phyloP scores from a whole-genome alignment of 2,113 vertebrate genomes.

The Poeciliopsis prolifica region DNA sequence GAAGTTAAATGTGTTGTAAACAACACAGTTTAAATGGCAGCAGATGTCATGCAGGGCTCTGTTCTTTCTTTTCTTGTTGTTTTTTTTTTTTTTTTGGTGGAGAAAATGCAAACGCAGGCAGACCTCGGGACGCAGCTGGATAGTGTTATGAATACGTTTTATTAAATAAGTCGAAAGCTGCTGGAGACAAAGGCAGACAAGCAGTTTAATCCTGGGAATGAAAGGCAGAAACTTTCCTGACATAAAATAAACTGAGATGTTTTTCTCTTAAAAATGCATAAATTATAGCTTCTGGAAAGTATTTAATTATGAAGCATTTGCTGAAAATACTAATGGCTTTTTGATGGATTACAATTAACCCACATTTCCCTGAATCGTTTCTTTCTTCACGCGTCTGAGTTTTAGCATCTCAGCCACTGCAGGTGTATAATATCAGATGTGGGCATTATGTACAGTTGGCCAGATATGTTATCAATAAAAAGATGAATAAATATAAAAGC shows the following conservation, averaged over 20 bases:
- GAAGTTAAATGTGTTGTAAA: background rate
- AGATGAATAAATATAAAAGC: background rate
- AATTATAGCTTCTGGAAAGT: background rate
- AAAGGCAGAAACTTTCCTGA: background rate
- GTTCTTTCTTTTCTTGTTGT: background rate
- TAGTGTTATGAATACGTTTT: background rate
- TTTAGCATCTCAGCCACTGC: no score
- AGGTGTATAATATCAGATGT: no score
- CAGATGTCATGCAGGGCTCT: background rate
- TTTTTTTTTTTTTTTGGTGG: background rate
- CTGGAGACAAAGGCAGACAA: background rate
- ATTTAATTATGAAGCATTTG: background rate
- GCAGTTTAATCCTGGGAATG: background rate
- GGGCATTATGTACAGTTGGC: background rate
- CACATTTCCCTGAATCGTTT: background rate
- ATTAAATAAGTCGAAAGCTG: background rate
- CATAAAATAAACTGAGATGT: no score
- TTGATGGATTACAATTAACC: background rate
- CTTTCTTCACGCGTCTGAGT: background rate
- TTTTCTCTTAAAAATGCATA: no score
- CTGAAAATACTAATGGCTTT: background rate
- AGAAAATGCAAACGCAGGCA: background rate
- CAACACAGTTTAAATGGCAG: background rate
- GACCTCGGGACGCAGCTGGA: background rate
- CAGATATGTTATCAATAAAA: background rate